Evolutionary conservation across 2,113 vertebrate species (phyloP), one percentile per base, ranked within the genome.

Genomic region (Tiliqua scincoides): DNA sequence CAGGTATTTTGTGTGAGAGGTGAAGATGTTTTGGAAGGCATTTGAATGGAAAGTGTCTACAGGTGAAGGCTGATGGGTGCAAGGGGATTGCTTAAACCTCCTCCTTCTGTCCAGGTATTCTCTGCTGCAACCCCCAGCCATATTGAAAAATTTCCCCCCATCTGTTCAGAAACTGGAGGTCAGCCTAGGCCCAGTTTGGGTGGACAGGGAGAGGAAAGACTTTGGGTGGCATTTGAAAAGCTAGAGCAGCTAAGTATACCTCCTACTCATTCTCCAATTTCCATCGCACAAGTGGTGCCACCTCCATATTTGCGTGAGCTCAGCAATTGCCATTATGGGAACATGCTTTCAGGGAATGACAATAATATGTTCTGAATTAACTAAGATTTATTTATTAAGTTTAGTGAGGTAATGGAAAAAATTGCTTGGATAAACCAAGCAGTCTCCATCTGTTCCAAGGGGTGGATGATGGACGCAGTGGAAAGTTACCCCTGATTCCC

Each of bases 291-390:
- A 7, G 25, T 68, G n/a, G 12, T 32, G 5, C 12, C 25, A 18
- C 21, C 32, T 1, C 35, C 35, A 35, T 32, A 20, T 35, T 70
- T 70, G n/a, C 30, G 8, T 48, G 4, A 48, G 43, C 54, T 57
- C 10, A 57, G 54, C 54, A 68, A 68, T 32, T 72, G 17, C 14
- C n/a, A 17, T 1, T 72, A 40, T 72, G 35, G 6, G 35, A 40
- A 40, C 18, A 72, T 72, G 70, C 35, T 18, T 27, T 40, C 20
- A 21, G 17, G 14, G 17, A 6, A 40, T 5, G 35, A 20, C 10
- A 37, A 35, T 20, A 8, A 1, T 70, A n/a, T 0, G 0, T 57
- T 14, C 52, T 54, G 62, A 79, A 25, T 20, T 67, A 23, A 0
- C 0, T 0, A 40, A 48, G 43, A 5, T 35, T 86, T 65, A n/a